Conservation (phyloP, 2,113 vertebrate species). For the Ptyas mucosa region DNA sequence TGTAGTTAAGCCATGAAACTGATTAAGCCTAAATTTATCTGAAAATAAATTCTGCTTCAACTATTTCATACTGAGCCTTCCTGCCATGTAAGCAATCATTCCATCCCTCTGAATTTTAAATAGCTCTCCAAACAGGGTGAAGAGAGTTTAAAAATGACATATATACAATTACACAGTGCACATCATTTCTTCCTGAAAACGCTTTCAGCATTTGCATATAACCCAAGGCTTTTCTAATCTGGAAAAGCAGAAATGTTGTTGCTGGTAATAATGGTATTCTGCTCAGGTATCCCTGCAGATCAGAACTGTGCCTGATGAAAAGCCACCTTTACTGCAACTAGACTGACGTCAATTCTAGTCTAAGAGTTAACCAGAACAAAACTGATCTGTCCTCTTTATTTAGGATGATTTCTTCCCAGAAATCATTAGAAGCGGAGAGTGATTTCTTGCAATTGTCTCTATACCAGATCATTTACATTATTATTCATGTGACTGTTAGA, state of each 20-base stretch:
- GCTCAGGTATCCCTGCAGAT: constrained; percentile 48
- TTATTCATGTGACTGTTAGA: neutral
- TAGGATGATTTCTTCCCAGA: constrained; percentile 31
- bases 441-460: constrained; percentile 9
- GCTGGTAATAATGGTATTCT: constrained; percentile 39
- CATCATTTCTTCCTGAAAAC: neutral
- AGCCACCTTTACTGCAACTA: constrained; percentile 39
- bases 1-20: neutral
- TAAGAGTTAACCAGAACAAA: constrained; percentile 30
- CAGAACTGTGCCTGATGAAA: constrained; percentile 33
- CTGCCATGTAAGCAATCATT: neutral
- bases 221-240: neutral
- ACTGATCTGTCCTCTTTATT: neutral
- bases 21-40: neutral
- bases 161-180: neutral
- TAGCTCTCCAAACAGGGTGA: neutral
- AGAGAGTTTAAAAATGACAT: neutral
- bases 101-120: neutral
- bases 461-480: neutral
- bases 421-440: constrained; percentile 16
- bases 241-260: neutral
- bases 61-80: neutral
- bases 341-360: constrained; percentile 23
- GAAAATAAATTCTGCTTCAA: neutral
- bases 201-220: constrained; percentile 6